Percentiles rank a stretch among this genome's conserved stretches.
Conservation (phyloP, 2,797 vertebrate species). For the Molossus alvarezi region DNA sequence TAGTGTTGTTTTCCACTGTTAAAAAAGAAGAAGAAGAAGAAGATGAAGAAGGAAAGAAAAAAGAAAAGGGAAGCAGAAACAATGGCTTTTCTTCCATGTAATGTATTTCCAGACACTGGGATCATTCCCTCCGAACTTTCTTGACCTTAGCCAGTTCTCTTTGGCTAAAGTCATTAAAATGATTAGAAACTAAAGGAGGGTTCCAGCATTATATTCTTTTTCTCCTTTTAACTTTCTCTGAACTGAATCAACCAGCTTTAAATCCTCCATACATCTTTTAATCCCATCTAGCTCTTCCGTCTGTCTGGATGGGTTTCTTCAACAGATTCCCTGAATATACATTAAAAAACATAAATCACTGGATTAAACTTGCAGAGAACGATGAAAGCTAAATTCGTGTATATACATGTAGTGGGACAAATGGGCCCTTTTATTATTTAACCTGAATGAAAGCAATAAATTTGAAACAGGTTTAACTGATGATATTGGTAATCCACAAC, state of each 20-base stretch:
- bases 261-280: constrained; percentile 86
- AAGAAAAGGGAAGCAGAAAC: constrained; percentile 80
- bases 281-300: constrained; percentile 88
- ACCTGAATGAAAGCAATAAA: constrained; percentile 93
- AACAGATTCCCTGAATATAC: constrained; percentile 90
- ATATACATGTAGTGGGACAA: constrained; percentile 92
- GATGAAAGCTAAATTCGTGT: constrained; percentile 92
- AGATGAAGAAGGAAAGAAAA: not conserved
- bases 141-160: constrained; percentile 84
- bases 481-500: constrained; percentile 92
- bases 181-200: constrained; percentile 87
- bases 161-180: constrained; percentile 89
- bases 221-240: constrained; percentile 80
- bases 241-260: constrained; percentile 86
- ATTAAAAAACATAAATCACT: constrained; percentile 92
- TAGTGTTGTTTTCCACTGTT: constrained; percentile 79
- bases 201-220: constrained; percentile 81
- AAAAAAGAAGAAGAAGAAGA: constrained; percentile 46
- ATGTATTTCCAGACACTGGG: constrained; percentile 86
- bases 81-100: constrained; percentile 81
- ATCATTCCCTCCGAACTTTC: constrained; percentile 87
- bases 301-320: constrained; percentile 89
- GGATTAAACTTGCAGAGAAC: constrained; percentile 92
- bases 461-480: constrained; percentile 92
- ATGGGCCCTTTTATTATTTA: constrained; percentile 93